These are phyloP conservation scores for Kryptolebias ocellatus DNA, from an alignment of 2,797 vertebrate species.

Conservation along the genomic window DNA sequence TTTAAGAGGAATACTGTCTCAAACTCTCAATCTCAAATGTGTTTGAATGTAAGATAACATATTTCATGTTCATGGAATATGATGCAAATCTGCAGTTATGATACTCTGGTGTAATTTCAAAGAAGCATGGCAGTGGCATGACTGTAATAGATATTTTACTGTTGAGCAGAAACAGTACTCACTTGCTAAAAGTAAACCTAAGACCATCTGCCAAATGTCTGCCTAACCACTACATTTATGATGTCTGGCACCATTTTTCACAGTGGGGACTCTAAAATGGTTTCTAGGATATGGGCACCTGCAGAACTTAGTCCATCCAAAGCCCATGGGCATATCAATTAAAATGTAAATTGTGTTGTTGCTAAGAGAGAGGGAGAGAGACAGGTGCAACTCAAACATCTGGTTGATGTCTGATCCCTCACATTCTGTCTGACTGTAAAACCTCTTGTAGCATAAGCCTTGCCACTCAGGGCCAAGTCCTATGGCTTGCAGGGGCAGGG, in stretches of 20 bases:
- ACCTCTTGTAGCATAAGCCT: conserved; percentile 59
- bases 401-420: conserved; percentile 65
- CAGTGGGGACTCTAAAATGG: conserved; percentile 55
- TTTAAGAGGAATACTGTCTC: neutral
- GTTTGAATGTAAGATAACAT: neutral
- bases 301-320: conserved; percentile 59
- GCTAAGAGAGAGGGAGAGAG: conserved; percentile 47
- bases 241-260: conserved; percentile 44
- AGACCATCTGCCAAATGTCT: conserved; percentile 48
- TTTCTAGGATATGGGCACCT: conserved; percentile 51
- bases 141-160: conserved; percentile 28
- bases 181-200: conserved; percentile 57
- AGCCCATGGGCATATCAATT: conserved; percentile 70
- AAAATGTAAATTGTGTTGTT: conserved; percentile 74
- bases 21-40: neutral
- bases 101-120: neutral
- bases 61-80: conserved; percentile 1
- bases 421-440: conserved; percentile 51
- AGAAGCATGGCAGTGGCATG: conserved; percentile 15
- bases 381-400: conserved; percentile 75
- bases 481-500: conserved; percentile 63
- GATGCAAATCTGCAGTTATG: neutral
- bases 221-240: conserved; percentile 51
- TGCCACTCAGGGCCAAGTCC: conserved; percentile 58
- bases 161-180: conserved; percentile 27